phyloP scores from a whole-genome alignment of 2,113 vertebrate genomes.

The Chloebia gouldiae region DNA sequence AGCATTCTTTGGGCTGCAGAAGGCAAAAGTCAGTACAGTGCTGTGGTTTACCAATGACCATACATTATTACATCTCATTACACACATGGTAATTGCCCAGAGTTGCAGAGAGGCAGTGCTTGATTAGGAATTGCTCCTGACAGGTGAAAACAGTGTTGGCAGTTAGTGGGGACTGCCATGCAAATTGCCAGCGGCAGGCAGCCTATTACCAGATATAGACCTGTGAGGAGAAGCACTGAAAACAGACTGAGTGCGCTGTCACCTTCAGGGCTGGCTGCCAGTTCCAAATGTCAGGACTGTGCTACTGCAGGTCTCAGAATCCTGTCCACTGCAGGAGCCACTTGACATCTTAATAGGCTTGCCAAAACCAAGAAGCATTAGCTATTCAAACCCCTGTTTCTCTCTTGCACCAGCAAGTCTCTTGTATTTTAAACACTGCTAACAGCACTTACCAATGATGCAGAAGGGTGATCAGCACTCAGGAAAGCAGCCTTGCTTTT shows the following conservation, averaged over 20 bases:
- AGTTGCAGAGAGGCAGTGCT: background rate
- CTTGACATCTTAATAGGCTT: conserved; percentile 49
- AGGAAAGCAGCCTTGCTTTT: conserved; percentile 31
- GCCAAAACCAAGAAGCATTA: conserved; percentile 22
- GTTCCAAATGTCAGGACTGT: conserved; percentile 25
- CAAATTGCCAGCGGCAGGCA: background rate
- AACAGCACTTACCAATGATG: background rate
- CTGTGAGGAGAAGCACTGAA: background rate
- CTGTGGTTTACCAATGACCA: background rate
- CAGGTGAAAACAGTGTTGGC: background rate
- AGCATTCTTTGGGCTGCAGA: background rate
- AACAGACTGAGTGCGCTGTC: background rate
- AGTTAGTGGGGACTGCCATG: background rate
- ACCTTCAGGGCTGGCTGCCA: conserved; percentile 48
- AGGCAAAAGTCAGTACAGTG: background rate
- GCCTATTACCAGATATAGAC: conserved; percentile 46
- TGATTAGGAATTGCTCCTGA: background rate
- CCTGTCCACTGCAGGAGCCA: background rate
- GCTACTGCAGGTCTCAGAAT: background rate
- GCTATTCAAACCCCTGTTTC: conserved; percentile 9
- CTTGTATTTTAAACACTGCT: conserved; percentile 49
- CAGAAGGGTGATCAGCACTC: background rate
- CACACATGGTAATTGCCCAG: background rate
- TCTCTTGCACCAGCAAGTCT: conserved; percentile 48
- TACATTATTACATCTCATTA: background rate